Percentiles rank a stretch among this genome's conserved stretches.
phyloP scores from a whole-genome alignment of 1,140 invertebrate species.

The Bombyx mori region DNA sequence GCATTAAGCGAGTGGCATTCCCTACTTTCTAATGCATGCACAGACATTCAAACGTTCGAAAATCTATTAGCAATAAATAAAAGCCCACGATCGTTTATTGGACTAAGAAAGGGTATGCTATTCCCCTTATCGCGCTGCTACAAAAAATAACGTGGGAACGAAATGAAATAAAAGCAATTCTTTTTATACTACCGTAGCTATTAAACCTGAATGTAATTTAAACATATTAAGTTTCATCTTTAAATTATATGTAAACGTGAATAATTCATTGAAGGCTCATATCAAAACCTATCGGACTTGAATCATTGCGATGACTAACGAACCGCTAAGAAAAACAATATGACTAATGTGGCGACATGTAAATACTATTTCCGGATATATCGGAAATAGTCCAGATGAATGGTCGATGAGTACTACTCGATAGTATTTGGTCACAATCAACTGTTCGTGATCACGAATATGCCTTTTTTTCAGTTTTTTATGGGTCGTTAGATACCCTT shows the following conservation, averaged over 20 bases:
- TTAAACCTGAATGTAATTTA: constrained; percentile 23
- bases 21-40: constrained; percentile 44
- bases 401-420: background rate
- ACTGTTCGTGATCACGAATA: background rate
- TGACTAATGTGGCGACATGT: constrained; percentile 2
- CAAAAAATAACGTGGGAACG: constrained; percentile 66
- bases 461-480: too few relatives aligned
- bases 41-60: constrained; percentile 46
- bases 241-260: constrained; percentile 1
- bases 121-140: constrained; percentile 56
- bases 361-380: background rate
- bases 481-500: too few relatives aligned
- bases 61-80: constrained; percentile 69
- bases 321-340: background rate
- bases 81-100: constrained; percentile 51
- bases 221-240: constrained; percentile 8
- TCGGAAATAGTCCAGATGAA: constrained; percentile 5
- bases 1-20: constrained; percentile 36
- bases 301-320: constrained; percentile 3
- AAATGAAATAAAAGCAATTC: constrained; percentile 54
- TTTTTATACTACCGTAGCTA: constrained; percentile 48
- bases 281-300: background rate
- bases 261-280: background rate
- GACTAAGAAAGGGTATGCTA: constrained; percentile 60
- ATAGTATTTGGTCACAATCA: background rate